phyloP scores from a whole-genome alignment of 2,888 invertebrate genomes.

The Empis livida region DNA sequence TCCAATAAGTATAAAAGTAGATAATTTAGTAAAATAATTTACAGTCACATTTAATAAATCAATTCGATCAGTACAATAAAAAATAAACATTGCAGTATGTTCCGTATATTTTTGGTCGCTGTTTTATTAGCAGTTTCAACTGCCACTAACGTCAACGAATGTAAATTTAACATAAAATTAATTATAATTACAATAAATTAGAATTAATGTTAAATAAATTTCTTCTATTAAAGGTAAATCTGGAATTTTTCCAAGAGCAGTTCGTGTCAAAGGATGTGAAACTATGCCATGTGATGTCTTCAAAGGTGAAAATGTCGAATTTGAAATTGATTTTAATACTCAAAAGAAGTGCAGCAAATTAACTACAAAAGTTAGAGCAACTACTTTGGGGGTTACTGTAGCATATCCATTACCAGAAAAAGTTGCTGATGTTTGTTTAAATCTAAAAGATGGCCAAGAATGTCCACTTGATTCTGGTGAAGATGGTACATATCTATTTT shows the following conservation, averaged over 20 bases:
- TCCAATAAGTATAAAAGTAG: no score
- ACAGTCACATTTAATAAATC: no score
- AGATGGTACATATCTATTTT: conserved; percentile 26
- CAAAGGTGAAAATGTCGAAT: conserved; percentile 20
- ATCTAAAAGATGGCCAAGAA: conserved; percentile 21
- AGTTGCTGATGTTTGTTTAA: conserved; percentile 23
- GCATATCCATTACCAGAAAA: conserved; percentile 26
- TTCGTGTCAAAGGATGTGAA: conserved; percentile 20
- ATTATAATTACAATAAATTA: no score
- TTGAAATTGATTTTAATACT: conserved; percentile 23
- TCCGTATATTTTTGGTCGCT: no score
- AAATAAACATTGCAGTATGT: no score
- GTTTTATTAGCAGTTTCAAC: no score
- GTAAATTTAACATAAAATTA: no score
- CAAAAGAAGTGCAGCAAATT: conserved; percentile 11
- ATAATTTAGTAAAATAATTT: no score
- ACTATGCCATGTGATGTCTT: conserved; percentile 24
- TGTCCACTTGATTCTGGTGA: conserved; percentile 28
- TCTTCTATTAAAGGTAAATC: neutral
- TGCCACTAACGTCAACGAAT: no score
- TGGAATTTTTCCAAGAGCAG: conserved; percentile 17
- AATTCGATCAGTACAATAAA: no score
- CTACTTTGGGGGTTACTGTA: conserved; percentile 21
- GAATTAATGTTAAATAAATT: no score
- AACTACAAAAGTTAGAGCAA: conserved; percentile 23